Evolutionary conservation across 1,140 invertebrate species (phyloP).

Genomic region (Drosophila lowei): DNA sequence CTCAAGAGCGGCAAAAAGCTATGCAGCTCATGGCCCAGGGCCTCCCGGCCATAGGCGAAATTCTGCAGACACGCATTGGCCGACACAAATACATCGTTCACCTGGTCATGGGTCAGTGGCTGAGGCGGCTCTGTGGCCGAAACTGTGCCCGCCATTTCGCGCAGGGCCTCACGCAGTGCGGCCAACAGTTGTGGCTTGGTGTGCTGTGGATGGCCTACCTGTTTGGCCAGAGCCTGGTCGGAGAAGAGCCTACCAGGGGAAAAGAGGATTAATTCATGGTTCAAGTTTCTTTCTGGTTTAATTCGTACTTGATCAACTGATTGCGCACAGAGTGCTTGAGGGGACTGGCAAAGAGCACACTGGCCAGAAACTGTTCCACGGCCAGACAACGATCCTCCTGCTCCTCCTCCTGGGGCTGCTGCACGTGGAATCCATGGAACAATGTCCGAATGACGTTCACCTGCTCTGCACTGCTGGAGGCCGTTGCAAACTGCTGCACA

Average conservation of each 20-base stretch:
- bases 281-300: not conserved
- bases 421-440: conserved; percentile 4
- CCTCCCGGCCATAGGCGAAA: conserved; percentile 47
- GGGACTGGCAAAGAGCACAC: conserved; percentile 46
- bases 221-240: conserved; percentile 8
- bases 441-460: conserved; percentile 18
- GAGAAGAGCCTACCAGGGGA: conserved; percentile 50
- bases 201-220: conserved; percentile 1
- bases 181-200: conserved; percentile 9
- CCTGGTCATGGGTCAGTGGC: not conserved
- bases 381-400: not conserved
- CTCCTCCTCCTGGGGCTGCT: not conserved
- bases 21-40: conserved; percentile 24
- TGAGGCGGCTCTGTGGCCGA: too few species aligned
- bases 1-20: conserved; percentile 40
- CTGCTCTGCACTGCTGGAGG: conserved; percentile 36
- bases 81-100: conserved; percentile 53
- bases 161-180: conserved; percentile 20
- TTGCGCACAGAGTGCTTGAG: conserved; percentile 60
- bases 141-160: not conserved
- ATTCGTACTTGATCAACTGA: conserved; percentile 44
- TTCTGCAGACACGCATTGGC: conserved; percentile 53
- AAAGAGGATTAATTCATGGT: not conserved
- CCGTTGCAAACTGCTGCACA: conserved; percentile 34
- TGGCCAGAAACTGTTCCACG: conserved; percentile 41